Percentiles rank a stretch among this genome's conserved stretches.
These are phyloP conservation scores for Notamacropus eugenii DNA, from an alignment of 2,797 vertebrate species.

Conservation along the genomic window DNA sequence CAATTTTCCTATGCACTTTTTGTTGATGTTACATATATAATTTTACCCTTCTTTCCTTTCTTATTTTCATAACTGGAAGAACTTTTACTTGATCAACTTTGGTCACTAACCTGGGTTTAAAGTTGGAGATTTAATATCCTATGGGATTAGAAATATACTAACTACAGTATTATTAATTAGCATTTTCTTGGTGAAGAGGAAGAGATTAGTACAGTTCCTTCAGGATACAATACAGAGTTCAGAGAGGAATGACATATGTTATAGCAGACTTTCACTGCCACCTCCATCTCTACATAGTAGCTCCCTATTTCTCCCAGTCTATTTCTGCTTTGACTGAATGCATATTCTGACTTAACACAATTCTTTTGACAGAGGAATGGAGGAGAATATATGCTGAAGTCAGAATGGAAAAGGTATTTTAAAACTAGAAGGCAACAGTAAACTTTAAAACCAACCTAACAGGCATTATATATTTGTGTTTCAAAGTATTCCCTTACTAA, in stretches of 20 bases:
- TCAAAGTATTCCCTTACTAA: neutral
- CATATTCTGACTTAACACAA: slow-evolving; percentile 17
- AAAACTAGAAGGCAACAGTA: neutral
- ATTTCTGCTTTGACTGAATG: slow-evolving; percentile 43
- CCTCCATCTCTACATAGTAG: neutral
- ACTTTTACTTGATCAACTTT: slow-evolving; percentile 22
- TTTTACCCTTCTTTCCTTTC: slow-evolving; percentile 50
- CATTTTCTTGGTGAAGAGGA: neutral
- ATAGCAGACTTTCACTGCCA: neutral
- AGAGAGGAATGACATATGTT: slow-evolving; percentile 10
- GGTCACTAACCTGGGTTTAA: neutral
- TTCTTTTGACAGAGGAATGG: slow-evolving; percentile 2
- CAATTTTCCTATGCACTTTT: slow-evolving; percentile 51
- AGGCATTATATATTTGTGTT: neutral
- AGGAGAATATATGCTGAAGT: neutral
- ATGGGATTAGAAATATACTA: slow-evolving; percentile 45
- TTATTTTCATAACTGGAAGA: slow-evolving; percentile 31
- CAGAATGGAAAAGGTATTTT: neutral
- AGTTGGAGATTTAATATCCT: slow-evolving; percentile 28
- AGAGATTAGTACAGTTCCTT: slow-evolving; percentile 35
- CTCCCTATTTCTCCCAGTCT: neutral
- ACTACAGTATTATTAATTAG: slow-evolving; percentile 34
- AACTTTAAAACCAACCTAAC: neutral
- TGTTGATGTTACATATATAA: slow-evolving; percentile 27
- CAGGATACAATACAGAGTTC: slow-evolving; percentile 9